Conservation (phyloP, 1,140 invertebrate genomes). For the Cephus cinctus region DNA sequence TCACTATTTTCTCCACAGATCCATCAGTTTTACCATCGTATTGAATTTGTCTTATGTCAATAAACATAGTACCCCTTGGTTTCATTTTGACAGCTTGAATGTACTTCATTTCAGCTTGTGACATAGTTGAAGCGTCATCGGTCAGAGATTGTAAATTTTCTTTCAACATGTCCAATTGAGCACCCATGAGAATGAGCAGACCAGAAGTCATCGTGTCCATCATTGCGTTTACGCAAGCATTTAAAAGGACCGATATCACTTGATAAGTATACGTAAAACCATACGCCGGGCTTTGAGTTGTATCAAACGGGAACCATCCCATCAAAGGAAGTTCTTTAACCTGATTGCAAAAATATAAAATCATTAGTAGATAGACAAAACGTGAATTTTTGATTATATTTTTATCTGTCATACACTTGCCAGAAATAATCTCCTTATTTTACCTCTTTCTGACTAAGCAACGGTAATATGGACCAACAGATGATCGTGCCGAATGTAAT, state of each 20-base stretch:
- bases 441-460: slow-evolving; percentile 14
- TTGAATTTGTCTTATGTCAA: too few species aligned
- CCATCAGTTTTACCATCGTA: background rate
- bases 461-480: slow-evolving; percentile 25
- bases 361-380: too few species aligned
- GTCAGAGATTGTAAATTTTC: slow-evolving; percentile 14
- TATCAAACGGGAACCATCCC: slow-evolving; percentile 35
- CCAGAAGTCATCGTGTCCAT: slow-evolving; percentile 26
- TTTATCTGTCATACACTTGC: too few species aligned
- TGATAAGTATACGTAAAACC: slow-evolving; percentile 28
- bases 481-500: slow-evolving; percentile 14
- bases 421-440: background rate
- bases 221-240: slow-evolving; percentile 16
- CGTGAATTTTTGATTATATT: too few species aligned
- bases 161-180: slow-evolving; percentile 26
- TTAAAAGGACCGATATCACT: slow-evolving; percentile 18
- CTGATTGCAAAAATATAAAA: too few species aligned
- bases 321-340: slow-evolving; percentile 20
- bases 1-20: background rate
- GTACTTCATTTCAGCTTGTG: too few species aligned
- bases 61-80: too few species aligned
- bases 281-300: slow-evolving; percentile 14
- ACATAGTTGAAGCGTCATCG: slow-evolving; percentile 3
- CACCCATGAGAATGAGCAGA: slow-evolving; percentile 20
- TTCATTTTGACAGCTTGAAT: too few species aligned